Base-by-base conservation (phyloP, 2,888 invertebrate species). In the Scrobipalpa costella region DNA sequence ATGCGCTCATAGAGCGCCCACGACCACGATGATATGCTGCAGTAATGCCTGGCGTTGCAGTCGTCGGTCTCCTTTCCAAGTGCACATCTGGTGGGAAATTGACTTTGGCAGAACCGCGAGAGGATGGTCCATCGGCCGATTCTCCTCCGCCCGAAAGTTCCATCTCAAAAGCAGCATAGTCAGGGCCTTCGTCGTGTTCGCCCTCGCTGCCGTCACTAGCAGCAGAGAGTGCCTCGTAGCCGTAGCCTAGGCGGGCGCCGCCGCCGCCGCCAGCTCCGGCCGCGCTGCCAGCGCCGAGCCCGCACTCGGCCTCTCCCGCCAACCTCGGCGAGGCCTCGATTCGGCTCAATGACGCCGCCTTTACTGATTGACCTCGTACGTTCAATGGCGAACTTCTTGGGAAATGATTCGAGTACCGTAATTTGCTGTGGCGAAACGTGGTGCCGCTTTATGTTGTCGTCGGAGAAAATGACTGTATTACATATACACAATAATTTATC, bases 1-100 rank as follows among this genome's bases (percentile, higher is more conserved):
- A 96, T 47, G 96, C 96, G 78, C 96, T 96, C 95, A 96, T 95
- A 69, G 96, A 96, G 44, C 94, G 92, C 1, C 94, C 96, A 81
- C 88, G 93, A 67, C 90, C 92, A 17, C 93, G 86, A 71, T 92
- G 92, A 69, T 92, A 87, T 57, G 86, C 80, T 8, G 93, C 89
- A 55, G 90, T 79, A 57, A 90, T 79, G 52, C 90, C 69, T 63
- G 91, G 78, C 47, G 90, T 70, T 19, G 91, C 77, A 50, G 88
- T 85, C 1, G 88, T 87, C 11, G 92, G 85, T 19, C 91, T 80
- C 17, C 88, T 82, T 81, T 92, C 92, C 78, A 85, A 81, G 83
- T 90, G 85, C 80, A 93, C 84, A 68, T 88, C 90, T 36, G 93
- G 93, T 8, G 92, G 94, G 76, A 95, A 95, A 79, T 95, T 95